Base-by-base conservation (phyloP, 2,888 invertebrate species). In the Microplitis deprimator region DNA sequence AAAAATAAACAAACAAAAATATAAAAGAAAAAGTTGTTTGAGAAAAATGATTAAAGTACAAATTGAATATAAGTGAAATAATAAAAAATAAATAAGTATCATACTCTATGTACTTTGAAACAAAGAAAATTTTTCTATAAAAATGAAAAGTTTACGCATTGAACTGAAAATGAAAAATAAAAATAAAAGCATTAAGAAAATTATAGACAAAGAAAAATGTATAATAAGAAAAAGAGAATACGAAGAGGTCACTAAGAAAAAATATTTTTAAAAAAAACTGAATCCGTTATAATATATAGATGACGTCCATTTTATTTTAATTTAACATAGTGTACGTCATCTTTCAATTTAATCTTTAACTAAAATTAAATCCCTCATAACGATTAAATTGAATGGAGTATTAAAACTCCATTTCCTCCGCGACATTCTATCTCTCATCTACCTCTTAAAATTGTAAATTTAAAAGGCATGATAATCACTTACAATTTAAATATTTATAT, bases 311-410 rank as follows among this genome's bases (percentile, higher is more conserved):
- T 8, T 50, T 50, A 13, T 50, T 50, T n/a, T 29, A 29, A 29
- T 29, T 29, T 29, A 29, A 29, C 29, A 29, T 29, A 29, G 4
- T 29, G 0, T 29, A 29, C 17, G n/a, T 39, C 39, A 40, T 68
- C 16, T 6, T 7, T 13, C 1, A 13, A 50, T 72, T 77, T 68
- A 75, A 74, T 50, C 17, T 74, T 72, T 65, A 40, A 17, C 70
- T n/a, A 16, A 8, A 60, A 13, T 62, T 68, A 64, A 50, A 50
- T 80, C 79, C 80, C 80, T 79, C 81, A 82, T 79, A 82, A 84
- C 82, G 81, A 81, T 80, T 83, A 83, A 84, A 83, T 82, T 82
- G 82, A 80, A 83, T 81, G 77, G 77, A 81, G 81, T 80, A 82
- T 79, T 78, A 81, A 79, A 80, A 76, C 73, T 70, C 20, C 38